These are phyloP conservation scores for Drosophila pallidifrons DNA, from an alignment of 1,140 invertebrate species.

Conservation along the genomic window DNA sequence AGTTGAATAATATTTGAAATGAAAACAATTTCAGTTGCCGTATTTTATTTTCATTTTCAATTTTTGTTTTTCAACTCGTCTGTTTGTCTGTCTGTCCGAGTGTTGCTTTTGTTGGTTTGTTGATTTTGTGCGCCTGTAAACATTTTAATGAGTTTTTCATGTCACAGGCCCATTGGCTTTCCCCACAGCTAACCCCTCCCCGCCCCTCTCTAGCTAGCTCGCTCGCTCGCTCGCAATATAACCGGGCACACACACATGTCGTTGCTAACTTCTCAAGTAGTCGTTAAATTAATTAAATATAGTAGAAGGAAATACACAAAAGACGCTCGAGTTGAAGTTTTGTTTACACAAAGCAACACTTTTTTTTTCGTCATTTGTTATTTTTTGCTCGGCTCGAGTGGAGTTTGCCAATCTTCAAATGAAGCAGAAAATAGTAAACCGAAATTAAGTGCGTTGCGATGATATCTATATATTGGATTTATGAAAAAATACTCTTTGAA, in stretches of 20 bases:
- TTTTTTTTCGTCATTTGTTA: background rate
- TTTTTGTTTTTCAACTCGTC: constrained; percentile 44
- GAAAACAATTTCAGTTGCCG: constrained; percentile 73
- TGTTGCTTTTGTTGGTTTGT: constrained; percentile 69
- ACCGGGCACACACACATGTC: constrained; percentile 48
- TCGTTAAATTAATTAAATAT: constrained; percentile 85
- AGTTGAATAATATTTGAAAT: constrained; percentile 70
- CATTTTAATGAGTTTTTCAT: constrained; percentile 85
- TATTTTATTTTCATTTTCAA: constrained; percentile 31
- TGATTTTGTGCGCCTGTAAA: constrained; percentile 81
- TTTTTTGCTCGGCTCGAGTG: constrained; percentile 12
- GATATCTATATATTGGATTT: no score
- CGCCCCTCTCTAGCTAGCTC: no score
- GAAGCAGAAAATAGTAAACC: constrained; percentile 5
- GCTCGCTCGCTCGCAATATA: background rate
- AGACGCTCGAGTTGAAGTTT: constrained; percentile 44
- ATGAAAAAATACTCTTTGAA: no score
- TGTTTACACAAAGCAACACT: constrained; percentile 63
- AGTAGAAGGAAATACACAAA: constrained; percentile 57
- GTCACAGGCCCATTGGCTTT: constrained; percentile 55
- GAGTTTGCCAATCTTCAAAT: constrained; percentile 19
- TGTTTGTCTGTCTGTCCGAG: constrained; percentile 46
- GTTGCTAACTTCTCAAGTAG: constrained; percentile 82
- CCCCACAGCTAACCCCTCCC: constrained; percentile 1
- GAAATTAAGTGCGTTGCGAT: background rate